Evolutionary conservation across 2,888 invertebrate species (phyloP), one percentile per base, ranked within the genome.

Genomic region (Linnaemya vulpina): DNA sequence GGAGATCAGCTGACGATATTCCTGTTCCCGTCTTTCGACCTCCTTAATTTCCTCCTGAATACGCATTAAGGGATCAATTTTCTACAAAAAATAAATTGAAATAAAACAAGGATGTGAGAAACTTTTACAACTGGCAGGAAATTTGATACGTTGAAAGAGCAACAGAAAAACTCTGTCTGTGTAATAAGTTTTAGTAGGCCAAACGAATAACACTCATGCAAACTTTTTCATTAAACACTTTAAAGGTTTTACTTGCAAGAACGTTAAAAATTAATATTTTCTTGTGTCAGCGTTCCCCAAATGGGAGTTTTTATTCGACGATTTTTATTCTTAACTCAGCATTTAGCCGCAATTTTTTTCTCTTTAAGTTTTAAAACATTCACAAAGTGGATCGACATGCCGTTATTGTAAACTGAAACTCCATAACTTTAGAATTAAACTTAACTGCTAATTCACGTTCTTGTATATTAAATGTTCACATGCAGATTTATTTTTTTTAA

Each of bases 11-110:
- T 93, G 88, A 93, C 93, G 88, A 93, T 97, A 94, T 90, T 97
- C 97, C 90, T 96, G 94, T 92, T 98, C 98, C 87, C 97, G 94
- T 89, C 96, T 95, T 74, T 96, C 95, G 83, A 96, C 97, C 93
- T 97, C 96, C 89, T 96, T 95, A 89, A 98, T 97, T 94, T 98
- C 98, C 90, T 95, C 95, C 93, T 98, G 97, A 91, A 98, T 97
- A 91, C 97, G 95, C 90, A 95, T 94, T 89, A 96, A 93, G 87
- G 96, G 96, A 93, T 95, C 95, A 91, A 95, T 94, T 92, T 95
- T 95, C 92, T 94, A 92, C n/a, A 90, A 93, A 91, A 87, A 13
- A 71, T 51, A 58, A 13, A 22, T n/a, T 30, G n/a, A 25, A 20
- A 30, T 22, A 17, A 17, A 62, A n/a, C n/a, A 70, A 62, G 3